Evolutionary conservation across 1,140 invertebrate genomes (phyloP), one percentile per base, ranked within the genome.

Genomic region (Neodiprion lecontei): DNA sequence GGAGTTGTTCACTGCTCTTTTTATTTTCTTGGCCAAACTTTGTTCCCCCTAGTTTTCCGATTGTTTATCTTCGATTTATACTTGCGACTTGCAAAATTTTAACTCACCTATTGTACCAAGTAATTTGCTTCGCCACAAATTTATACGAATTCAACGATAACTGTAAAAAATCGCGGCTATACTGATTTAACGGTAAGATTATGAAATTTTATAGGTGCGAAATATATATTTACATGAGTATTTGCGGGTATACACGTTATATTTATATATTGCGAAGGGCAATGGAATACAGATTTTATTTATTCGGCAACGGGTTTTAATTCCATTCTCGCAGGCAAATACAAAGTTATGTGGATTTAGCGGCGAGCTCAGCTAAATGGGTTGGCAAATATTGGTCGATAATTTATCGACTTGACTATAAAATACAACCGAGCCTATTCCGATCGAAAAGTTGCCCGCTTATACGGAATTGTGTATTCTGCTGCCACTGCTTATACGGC

Each of bases 341-440:
- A 61, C 53, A 17, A 61, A 61, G 53, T 61, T 61, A 61, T 61
- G 53, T 61, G 53, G 53, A 61, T 61, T 61, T 61, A 61, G 53
- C 53, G 53, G 0, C 11, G n/a, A 61, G 4, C 11, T 9, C 8
- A 61, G 53, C 53, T 17, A 17, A 61, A 61, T 61, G 11, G 53
- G 11, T 61, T 9, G 11, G 53, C 53, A 61, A 61, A 61, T 61
- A 61, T 61, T 61, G 53, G 53, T 61, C 53, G n/a, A 61, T 61
- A 61, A 61, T 61, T 61, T 61, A 61, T 61, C 53, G 53, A 61
- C 53, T 61, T 61, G 53, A 5, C n/a, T 14, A 61, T 61, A 61
- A 61, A 61, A 61, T 61, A 61, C n/a, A 61, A 12, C 53, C 11
- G 53, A 61, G 53, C 53, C n/a, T 61, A 17, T 17, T 17, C 11